Percentiles rank a stretch among this genome's conserved stretches.
Conservation (phyloP, 2,888 invertebrate genomes). For the Perizoma flavofasciatum region DNA sequence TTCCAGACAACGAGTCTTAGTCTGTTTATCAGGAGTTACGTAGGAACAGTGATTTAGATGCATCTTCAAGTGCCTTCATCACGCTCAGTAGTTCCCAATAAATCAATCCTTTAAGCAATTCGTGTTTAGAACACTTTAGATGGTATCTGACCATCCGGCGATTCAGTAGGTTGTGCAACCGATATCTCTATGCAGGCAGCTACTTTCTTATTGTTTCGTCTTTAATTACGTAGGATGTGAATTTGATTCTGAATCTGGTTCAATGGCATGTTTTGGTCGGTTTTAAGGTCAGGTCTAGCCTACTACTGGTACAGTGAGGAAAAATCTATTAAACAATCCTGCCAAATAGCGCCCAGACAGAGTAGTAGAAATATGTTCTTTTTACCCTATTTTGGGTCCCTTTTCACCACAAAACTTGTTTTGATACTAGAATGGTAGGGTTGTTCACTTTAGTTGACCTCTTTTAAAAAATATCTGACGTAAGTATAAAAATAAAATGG, state of each 20-base stretch:
- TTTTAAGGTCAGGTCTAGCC: slow-evolving; percentile 38
- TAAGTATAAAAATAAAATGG: no score
- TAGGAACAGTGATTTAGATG: neutral
- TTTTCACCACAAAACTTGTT: no score
- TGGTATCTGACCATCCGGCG: slow-evolving; percentile 74
- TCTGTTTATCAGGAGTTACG: no score
- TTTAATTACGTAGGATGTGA: slow-evolving; percentile 66
- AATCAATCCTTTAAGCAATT: slow-evolving; percentile 70
- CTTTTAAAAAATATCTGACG: no score
- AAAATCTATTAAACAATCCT: no score
- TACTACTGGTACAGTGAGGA: neutral
- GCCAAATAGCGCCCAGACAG: no score
- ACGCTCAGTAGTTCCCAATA: slow-evolving; percentile 44
- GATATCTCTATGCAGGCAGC: slow-evolving; percentile 55
- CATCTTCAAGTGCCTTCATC: slow-evolving; percentile 10
- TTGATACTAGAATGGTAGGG: no score
- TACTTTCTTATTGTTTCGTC: slow-evolving; percentile 78
- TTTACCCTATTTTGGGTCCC: no score
- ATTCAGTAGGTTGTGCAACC: slow-evolving; percentile 74
- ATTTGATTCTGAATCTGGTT: slow-evolving; percentile 50
- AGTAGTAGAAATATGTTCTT: no score
- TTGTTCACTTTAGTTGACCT: no score
- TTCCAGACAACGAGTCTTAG: no score
- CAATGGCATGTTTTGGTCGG: slow-evolving; percentile 57
- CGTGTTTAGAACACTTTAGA: slow-evolving; percentile 52